phyloP scores from a whole-genome alignment of 2,113 vertebrate genomes.

The Lagopus muta region DNA sequence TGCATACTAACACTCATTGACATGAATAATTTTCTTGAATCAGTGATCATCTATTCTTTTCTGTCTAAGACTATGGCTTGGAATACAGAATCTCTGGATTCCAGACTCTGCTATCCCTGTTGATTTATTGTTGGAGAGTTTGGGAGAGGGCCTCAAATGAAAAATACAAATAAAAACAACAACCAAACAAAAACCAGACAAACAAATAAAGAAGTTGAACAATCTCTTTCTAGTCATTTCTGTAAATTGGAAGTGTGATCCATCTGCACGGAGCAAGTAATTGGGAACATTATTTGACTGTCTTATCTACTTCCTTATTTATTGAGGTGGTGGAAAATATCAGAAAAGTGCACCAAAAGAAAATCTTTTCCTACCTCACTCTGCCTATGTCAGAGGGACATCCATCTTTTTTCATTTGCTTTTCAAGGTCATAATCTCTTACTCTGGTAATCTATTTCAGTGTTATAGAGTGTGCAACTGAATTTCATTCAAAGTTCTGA shows the following conservation, averaged over 20 bases:
- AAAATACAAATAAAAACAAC: neutral
- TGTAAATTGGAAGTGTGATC: neutral
- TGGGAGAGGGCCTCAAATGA: neutral
- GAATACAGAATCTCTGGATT: neutral
- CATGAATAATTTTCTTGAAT: neutral
- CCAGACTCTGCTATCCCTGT: neutral
- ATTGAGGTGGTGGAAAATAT: neutral
- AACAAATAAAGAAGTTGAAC: neutral
- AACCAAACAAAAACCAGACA: too few species aligned
- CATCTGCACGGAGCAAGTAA: neutral
- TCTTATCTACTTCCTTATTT: neutral
- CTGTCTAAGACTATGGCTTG: neutral
- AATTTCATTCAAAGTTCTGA: neutral
- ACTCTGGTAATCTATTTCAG: neutral
- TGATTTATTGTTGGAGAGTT: neutral
- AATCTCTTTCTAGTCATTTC: neutral
- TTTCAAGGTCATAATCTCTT: neutral
- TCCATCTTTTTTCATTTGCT: neutral
- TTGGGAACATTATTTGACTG: neutral
- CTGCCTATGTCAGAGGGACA: neutral
- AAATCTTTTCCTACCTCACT: neutral
- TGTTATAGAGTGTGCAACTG: neutral
- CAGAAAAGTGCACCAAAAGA: neutral
- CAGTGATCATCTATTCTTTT: neutral
- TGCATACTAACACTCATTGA: neutral